Conservation (phyloP, 2,797 vertebrate genomes). For the Scleropages formosus region DNA sequence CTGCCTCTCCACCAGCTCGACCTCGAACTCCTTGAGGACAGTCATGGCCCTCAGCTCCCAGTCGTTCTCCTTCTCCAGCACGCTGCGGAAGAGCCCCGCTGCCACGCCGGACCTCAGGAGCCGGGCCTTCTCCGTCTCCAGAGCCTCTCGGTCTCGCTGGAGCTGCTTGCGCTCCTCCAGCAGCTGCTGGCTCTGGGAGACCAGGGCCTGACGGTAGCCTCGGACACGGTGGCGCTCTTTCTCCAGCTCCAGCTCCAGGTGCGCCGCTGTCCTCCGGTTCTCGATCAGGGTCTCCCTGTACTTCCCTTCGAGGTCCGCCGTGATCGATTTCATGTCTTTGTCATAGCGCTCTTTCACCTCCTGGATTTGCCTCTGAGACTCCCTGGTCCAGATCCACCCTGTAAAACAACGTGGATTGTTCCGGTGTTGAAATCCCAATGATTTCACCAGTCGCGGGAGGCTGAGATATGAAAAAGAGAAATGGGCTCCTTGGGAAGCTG, state of each 20-base stretch:
- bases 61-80: conserved; percentile 71
- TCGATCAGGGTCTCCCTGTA: conserved; percentile 81
- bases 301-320: conserved; percentile 77
- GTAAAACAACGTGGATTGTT: conserved; percentile 19
- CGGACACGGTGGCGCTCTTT: conserved; percentile 83
- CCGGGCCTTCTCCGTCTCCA: conserved; percentile 74
- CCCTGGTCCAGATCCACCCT: conserved; percentile 98
- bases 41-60: conserved; percentile 73
- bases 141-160: conserved; percentile 72
- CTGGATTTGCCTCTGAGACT: conserved; percentile 86
- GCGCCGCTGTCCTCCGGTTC: conserved; percentile 72
- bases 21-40: conserved; percentile 79
- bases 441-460: too few relatives aligned
- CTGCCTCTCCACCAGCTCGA: conserved; percentile 82
- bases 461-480: neutral
- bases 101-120: conserved; percentile 66
- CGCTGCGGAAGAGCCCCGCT: conserved; percentile 65
- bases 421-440: too few relatives aligned
- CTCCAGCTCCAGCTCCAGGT: conserved; percentile 86
- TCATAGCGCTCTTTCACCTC: conserved; percentile 72
- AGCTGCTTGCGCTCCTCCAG: conserved; percentile 82
- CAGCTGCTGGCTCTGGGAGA: conserved; percentile 84
- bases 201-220: conserved; percentile 82
- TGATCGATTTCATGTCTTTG: conserved; percentile 66
- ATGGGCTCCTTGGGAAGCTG: neutral